Base-by-base conservation (phyloP, 2,113 vertebrate species). In the Chelonoidis abingdonii region DNA sequence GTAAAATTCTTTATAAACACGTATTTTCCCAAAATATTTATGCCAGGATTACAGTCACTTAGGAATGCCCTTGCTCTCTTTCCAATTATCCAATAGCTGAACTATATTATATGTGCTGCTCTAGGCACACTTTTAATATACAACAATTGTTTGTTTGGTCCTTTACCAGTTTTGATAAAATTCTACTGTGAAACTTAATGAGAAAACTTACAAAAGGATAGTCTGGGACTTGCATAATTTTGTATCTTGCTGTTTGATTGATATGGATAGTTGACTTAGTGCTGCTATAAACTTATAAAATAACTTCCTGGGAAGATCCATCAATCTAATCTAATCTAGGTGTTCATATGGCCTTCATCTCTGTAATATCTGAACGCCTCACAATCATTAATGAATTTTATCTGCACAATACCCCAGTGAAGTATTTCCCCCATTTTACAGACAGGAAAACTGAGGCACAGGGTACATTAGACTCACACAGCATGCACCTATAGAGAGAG, bases 1-100 rank as follows among this genome's bases (percentile, higher is more conserved):
- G 89, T 89, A 93, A 83, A 95, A 72, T 47, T 49, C 79, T 91
- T 97, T 91, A 91, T 94, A 95, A 95, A 85, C 65, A 72, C 19
- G 79, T 65, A 80, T 17, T 93, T 92, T 80, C 47, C 83, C 54
- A 81, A 89, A 97, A 91, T 17, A 10, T 89, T 87, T 81, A 50
- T 0, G 0, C 4, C 38, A n/a, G 22, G 50, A 87, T 83, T 54
- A 47, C 31, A 83, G 35, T 7, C 22, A 12, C 56, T 89, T 44
- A 65, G 27, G 53, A 84, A 95, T 88, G 93, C 8, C 78, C 72
- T 0, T 38, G 83, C 89, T 88, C 57, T 27, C 72, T 44, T 90
- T 88, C 47, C 41, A 89, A 82, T 78, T 78, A 78, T 47, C 41
- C 41, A 44, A 41, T 92, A 94, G 19, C n/a, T 88, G 44, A 57